Base-by-base conservation (phyloP, 1,140 invertebrate genomes). In the Dryas iulia region DNA sequence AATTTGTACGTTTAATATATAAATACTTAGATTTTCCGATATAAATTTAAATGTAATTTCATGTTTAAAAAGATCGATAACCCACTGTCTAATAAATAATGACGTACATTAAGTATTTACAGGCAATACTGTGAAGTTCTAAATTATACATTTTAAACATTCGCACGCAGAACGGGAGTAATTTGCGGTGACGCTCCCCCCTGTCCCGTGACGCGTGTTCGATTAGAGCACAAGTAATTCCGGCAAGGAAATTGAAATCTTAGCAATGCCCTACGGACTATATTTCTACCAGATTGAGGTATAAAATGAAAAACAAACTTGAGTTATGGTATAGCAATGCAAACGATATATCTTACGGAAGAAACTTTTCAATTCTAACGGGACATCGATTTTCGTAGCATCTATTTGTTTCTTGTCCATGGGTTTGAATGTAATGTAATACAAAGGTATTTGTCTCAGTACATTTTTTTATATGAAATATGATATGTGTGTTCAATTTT, bases 211-310 rank as follows among this genome's bases (percentile, higher is more conserved):
- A 90, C 86, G 86, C 86, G 82, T 86, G 87, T 88, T 89, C 89
- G 89, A 91, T 91, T 91, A 89, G 83, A 86, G 81, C 73, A 84
- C 82, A 89, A 87, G 89, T 91, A 89, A 89, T 89, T 90, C 86
- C 83, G 85, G 82, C 85, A 88, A 91, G 89, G 87, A 91, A 91
- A 91, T 91, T 90, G 87, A 91, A 90, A 91, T 90, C 85, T 90
- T 90, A 88, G 86, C 85, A 89, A 91, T 91, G 82, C 87, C 82
- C 89, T 77, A 84, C 79, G 79, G 86, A 90, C 81, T 86, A 83
- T 86, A 82, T 83, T 86, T 81, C 78, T 77, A 74, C 78, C 76
- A 68, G 78, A 76, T 75, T 78, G 77, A 72, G 73, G 71, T 76
- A 78, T 74, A 76, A 83, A 85, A 87, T 84, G 82, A 77, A 87